These are phyloP conservation scores for Helarctos malayanus DNA, from an alignment of 2,797 vertebrate genomes.

Conservation along the genomic window DNA sequence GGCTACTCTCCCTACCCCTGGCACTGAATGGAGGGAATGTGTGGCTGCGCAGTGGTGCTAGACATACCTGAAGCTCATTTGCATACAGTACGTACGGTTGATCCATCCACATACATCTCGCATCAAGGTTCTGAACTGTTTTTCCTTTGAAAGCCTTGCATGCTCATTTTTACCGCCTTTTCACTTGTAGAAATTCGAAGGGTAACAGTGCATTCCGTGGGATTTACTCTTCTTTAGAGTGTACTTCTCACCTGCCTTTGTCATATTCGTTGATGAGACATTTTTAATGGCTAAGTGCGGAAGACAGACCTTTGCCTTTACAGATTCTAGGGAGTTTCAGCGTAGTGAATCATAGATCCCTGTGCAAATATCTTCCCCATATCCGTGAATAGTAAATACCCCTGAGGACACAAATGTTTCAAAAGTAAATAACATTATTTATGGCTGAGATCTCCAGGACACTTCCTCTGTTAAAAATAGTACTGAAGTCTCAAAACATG, in stretches of 20 bases:
- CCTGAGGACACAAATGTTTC: not conserved
- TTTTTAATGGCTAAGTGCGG: not conserved
- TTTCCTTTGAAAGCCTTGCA: not conserved
- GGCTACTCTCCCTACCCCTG: not conserved
- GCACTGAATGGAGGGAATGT: not conserved
- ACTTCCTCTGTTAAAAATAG: not conserved
- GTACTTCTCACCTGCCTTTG: not conserved
- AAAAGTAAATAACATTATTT: not conserved
- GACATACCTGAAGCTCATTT: not conserved
- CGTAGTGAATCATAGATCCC: not conserved
- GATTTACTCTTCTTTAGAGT: not conserved
- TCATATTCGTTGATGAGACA: not conserved
- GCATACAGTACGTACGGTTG: not conserved
- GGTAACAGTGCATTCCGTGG: not conserved
- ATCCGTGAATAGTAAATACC: not conserved
- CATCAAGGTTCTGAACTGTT: not conserved
- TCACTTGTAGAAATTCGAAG: not conserved
- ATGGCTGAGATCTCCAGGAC: not conserved
- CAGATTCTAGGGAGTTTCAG: not conserved
- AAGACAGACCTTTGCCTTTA: not conserved
- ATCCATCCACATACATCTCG: not conserved
- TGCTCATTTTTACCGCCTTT: not conserved
- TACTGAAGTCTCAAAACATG: not conserved
- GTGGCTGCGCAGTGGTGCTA: rapidly evolving
- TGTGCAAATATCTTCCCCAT: not conserved